These are phyloP conservation scores for Thera britannica DNA, from an alignment of 2,888 invertebrate species.

Conservation along the genomic window DNA sequence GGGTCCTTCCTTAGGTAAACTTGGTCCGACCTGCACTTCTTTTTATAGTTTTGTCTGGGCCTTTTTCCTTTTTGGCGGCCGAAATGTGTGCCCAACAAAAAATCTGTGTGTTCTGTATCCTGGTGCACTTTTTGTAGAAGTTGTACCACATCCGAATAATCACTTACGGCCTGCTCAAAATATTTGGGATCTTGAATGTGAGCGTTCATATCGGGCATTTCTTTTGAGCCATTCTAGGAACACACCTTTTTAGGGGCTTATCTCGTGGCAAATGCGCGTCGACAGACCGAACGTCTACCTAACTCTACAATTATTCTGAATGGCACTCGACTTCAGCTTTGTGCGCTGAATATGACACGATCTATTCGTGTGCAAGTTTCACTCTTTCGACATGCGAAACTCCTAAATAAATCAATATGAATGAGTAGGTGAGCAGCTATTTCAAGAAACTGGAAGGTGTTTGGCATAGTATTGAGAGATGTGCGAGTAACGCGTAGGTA, in stretches of 20 bases:
- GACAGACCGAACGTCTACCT: conserved; percentile 55
- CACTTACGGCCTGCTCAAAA: conserved; percentile 81
- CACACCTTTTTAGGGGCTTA: conserved; percentile 56
- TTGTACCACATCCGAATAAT: conserved; percentile 84
- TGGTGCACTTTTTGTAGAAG: conserved; percentile 80
- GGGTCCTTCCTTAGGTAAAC: conserved; percentile 84
- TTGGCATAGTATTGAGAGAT: conserved; percentile 84
- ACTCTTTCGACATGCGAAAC: conserved; percentile 53
- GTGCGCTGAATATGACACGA: conserved; percentile 44
- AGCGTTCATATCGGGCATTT: conserved; percentile 66
- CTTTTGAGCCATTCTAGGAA: conserved; percentile 76
- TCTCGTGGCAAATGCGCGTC: conserved; percentile 51
- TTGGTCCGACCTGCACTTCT: conserved; percentile 78
- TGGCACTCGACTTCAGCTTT: conserved; percentile 42
- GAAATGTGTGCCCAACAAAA: conserved; percentile 78
- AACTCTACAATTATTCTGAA: conserved; percentile 44
- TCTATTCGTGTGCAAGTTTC: conserved; percentile 50
- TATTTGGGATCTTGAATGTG: conserved; percentile 80
- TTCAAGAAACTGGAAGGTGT: conserved; percentile 83
- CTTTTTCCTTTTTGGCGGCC: conserved; percentile 79
- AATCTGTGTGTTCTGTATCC: conserved; percentile 79
- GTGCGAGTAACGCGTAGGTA: conserved; percentile 82
- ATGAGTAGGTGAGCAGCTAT: conserved; percentile 74
- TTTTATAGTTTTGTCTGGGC: conserved; percentile 80
- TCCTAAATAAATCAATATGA: conserved; percentile 76